A percentile compares a stretch with the other conserved stretches of the same genome.
Conservation (phyloP, 2,113 vertebrate genomes). For the Actinemys pallida region DNA sequence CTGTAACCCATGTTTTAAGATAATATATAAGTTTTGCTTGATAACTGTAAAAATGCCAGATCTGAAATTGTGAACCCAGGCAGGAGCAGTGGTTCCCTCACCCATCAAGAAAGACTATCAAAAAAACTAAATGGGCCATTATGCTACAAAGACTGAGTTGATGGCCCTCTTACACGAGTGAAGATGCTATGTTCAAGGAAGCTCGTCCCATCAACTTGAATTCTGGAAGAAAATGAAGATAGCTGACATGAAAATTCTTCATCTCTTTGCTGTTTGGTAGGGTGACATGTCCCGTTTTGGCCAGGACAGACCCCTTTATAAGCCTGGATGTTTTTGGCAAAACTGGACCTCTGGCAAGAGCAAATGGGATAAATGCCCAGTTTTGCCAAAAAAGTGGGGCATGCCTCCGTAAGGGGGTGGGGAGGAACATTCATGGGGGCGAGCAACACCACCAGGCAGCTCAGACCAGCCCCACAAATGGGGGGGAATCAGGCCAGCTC, state of each 20-base stretch:
- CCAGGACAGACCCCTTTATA: neutral
- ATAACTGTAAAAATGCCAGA: neutral
- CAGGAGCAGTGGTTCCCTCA: neutral
- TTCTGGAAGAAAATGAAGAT: neutral
- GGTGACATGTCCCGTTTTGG: no score
- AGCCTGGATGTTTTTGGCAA: neutral
- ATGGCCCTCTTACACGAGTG: neutral
- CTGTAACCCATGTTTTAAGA: neutral
- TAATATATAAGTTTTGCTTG: neutral
- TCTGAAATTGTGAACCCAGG: neutral
- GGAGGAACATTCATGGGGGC: neutral
- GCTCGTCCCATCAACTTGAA: neutral
- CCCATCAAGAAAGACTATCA: neutral
- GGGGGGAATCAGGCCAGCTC: no score
- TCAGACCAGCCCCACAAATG: neutral
- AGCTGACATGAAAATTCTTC: no score
- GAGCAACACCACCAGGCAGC: neutral
- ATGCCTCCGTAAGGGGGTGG: neutral
- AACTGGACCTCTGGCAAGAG: neutral
- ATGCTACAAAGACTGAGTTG: neutral
- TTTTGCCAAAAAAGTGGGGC: neutral
- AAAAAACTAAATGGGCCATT: neutral
- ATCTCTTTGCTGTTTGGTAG: no score
- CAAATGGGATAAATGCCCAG: neutral
- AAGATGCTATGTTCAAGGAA: neutral